Base-by-base conservation (phyloP, 1,140 invertebrate genomes). In the Rhopalosiphum maidis region DNA sequence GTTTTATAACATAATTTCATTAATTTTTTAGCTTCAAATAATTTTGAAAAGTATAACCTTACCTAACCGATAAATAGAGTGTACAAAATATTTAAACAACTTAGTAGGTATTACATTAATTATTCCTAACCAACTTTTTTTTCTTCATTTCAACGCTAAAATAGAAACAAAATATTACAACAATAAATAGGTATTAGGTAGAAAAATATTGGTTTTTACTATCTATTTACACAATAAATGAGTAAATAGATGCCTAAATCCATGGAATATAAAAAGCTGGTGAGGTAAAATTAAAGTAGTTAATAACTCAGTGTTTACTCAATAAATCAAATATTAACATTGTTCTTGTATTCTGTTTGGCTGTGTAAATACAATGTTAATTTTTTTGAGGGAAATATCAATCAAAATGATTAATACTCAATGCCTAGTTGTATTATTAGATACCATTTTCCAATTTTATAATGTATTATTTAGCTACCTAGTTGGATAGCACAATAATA, bases 321-420 rank as follows among this genome's bases (percentile, higher is more conserved):
- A 55, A 89, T 37, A 35, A 55, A 89, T 89, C 8, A 55, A 41
- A 41, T 54, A 55, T 89, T 88, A 54, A 51, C 46, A 54, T 35
- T 51, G n/a, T 51, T 54, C 46, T 54, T 23, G 21, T 88, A 37
- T 11, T 25, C 22, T 30, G 83, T 43, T 0, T 37, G 21, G 41
- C 41, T 85, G 25, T 48, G 25, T 87, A 89, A 89, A 89, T 89
- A 89, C n/a, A 88, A 89, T 51, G 48, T 35, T 54, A 37, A 89
- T 89, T 89, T 89, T 89, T 89, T 77, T 1, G 11, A 5, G 6
- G 30, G 30, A 77, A 51, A 51, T 51, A 21, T 51, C 48, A 51
- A 51, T 51, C 48, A 51, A 15, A 51, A n/a, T 77, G 5, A 77
- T 77, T 18, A n/a, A n/a, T 15, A 15, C n/a, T 77, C 60, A n/a